Percentiles rank a stretch among this genome's conserved stretches.
Evolutionary conservation across 2,113 vertebrate species (phyloP).

Genomic region (Eulemur rufifrons): DNA sequence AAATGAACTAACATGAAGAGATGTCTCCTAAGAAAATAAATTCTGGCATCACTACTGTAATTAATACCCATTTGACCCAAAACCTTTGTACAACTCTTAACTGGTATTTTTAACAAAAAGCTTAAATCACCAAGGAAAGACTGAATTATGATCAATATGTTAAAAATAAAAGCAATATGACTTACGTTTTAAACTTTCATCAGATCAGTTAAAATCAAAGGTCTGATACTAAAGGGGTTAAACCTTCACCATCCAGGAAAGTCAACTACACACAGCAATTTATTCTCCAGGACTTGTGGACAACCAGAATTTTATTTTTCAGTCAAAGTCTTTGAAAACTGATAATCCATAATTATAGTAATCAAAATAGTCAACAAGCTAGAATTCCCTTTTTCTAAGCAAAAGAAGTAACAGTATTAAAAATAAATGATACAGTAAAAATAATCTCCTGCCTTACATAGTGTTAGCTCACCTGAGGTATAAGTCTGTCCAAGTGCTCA

Average conservation of each 20-base stretch:
- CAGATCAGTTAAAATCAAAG: background rate
- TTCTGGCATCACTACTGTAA: background rate
- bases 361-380: background rate
- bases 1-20: background rate
- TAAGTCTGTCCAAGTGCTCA: conserved; percentile 89
- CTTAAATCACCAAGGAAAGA: background rate
- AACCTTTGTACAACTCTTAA: conserved; percentile 7
- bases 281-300: background rate
- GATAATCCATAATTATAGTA: background rate
- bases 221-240: background rate
- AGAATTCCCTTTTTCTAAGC: background rate
- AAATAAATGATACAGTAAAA: background rate
- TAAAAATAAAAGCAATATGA: background rate
- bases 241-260: background rate
- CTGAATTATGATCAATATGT: conserved; percentile 26
- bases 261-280: background rate
- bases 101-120: conserved; percentile 10
- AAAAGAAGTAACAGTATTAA: conserved; percentile 25
- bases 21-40: background rate
- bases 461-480: conserved; percentile 90
- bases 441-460: background rate
- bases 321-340: conserved; percentile 13
- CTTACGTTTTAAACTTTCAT: background rate
- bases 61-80: conserved; percentile 2
- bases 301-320: conserved; percentile 16